Base-by-base conservation (phyloP, 2,888 invertebrate species). In the Lypha dubia region DNA sequence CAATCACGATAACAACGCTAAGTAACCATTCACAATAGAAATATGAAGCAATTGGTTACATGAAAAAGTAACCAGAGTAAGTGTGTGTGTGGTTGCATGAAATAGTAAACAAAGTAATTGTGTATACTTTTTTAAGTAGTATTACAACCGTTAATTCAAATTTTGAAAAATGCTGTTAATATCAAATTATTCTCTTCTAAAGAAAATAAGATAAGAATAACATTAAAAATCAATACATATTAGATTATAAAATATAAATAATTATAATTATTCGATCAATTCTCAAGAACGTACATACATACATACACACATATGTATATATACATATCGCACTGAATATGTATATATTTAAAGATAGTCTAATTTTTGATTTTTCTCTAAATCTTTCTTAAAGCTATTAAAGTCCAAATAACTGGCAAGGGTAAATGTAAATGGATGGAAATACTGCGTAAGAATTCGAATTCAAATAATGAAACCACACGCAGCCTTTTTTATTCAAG, bases 381-480 rank as follows among this genome's bases (percentile, higher is more conserved):
- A 1, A 15, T 32, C 49, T 49, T 74, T 24, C 20, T 76, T 88
- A 5, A 70, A 92, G 92, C 92, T 22, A 91, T 92, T 5, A 91
- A 90, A 88, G 88, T 92, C n/a, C 91, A 91, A 87, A 89, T 92
- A 8, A 89, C 90, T 35, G 92, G 91, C 22, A 91, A 92, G 62
- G 92, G 92, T 6, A 92, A 92, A 88, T 92, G 92, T 87, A 91
- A 91, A 85, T 92, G 92, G 92, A 89, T 90, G 80, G 92, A 92
- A 88, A 90, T 92, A 63, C 84, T 92, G 56, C 90, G 91, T 24
- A 90, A 91, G 83, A 91, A 91, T 70, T 88, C 89, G 0, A 88
- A 88, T 71, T 68, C 84, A 8, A 90, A 89, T 79, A 92, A 91
- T 85, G 89, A 90, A 41, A 89, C 90, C 28, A 88, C 90, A 7